Evolutionary conservation across 2,113 vertebrate species (phyloP).

Genomic region (Corvus moneduloides): DNA sequence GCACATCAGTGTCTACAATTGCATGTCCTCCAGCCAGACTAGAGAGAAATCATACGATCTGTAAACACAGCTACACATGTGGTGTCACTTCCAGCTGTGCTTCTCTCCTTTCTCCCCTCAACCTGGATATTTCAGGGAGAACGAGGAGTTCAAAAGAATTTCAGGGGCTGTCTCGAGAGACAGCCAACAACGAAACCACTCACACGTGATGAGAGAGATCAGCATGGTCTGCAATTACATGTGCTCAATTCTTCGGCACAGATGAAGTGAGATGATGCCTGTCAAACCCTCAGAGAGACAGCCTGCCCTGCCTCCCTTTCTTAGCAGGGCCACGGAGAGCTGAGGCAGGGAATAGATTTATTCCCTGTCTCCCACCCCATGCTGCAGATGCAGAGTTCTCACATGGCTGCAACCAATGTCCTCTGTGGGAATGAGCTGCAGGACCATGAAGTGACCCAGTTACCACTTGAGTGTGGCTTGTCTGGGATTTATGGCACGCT

Average conservation of each 20-base stretch:
- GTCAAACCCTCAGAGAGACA: neutral
- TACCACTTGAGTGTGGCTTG: neutral
- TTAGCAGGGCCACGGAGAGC: neutral
- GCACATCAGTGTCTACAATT: conserved; percentile 14
- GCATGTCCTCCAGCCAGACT: conserved; percentile 1
- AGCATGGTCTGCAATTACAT: neutral
- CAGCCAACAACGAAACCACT: neutral
- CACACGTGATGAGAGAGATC: neutral
- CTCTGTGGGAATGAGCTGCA: neutral
- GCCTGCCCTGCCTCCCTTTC: neutral
- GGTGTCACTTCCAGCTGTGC: neutral
- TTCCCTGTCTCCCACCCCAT: neutral
- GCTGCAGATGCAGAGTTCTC: neutral
- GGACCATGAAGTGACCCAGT: neutral
- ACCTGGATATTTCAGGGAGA: neutral
- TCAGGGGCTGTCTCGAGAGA: neutral
- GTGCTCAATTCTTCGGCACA: neutral
- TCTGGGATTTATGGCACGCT: neutral
- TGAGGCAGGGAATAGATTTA: neutral
- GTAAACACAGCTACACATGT: neutral
- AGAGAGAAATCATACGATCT: neutral
- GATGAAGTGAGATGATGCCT: neutral
- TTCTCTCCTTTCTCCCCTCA: neutral
- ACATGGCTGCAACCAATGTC: neutral
- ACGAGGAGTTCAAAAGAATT: neutral